Conservation (phyloP, 2,888 invertebrate species). For the Himalopsyche anomala region DNA sequence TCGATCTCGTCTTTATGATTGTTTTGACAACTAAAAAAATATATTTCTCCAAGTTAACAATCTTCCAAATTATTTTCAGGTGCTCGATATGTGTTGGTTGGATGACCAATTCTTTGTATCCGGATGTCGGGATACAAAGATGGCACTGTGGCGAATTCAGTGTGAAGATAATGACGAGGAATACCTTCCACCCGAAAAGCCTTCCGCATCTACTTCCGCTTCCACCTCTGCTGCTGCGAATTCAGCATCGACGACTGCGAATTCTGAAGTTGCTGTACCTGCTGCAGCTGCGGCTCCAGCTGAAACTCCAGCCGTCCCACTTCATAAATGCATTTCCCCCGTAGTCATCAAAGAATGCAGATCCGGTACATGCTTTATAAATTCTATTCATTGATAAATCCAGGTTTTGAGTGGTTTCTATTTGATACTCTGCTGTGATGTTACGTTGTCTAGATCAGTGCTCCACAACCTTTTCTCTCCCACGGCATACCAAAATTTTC, state of each 20-base stretch:
- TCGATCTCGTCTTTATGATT: no score
- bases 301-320: constrained; percentile 56
- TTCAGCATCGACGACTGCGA: constrained; percentile 29
- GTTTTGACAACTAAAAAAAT: no score
- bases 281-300: constrained; percentile 34
- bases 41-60: no score
- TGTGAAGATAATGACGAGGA: constrained; percentile 69
- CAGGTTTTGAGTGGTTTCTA: background rate
- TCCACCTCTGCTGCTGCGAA: background rate
- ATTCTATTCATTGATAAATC: background rate
- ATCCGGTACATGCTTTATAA: constrained; percentile 74
- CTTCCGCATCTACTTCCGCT: constrained; percentile 41
- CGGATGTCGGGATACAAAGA: constrained; percentile 93
- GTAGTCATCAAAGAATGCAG: constrained; percentile 86
- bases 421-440: no score
- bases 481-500: no score
- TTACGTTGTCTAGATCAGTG: no score
- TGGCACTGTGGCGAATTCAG: constrained; percentile 92
- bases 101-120: constrained; percentile 97
- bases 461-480: no score
- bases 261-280: constrained; percentile 34
- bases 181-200: constrained; percentile 69
- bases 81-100: constrained; percentile 95
- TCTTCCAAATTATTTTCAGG: constrained; percentile 69
- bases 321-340: constrained; percentile 78